Evolutionary conservation across 2,888 invertebrate species (phyloP).

Genomic region (Congeria kusceri): DNA sequence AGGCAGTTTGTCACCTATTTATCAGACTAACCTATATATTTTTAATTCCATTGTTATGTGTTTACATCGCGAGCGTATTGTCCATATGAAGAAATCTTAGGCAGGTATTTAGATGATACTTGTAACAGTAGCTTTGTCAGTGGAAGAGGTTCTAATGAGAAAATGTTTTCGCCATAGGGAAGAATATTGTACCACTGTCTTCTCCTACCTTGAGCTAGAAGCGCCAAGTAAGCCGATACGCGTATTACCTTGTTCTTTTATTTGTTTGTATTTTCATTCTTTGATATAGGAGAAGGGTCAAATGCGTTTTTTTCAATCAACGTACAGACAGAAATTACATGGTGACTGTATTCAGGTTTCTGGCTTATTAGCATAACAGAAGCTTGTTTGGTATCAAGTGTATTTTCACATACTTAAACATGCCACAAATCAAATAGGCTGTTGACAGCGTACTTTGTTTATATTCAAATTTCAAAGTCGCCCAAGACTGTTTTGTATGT

Average conservation of each 20-base stretch:
- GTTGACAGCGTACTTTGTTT: constrained; percentile 61
- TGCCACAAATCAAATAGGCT: constrained; percentile 55
- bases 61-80: too few species aligned
- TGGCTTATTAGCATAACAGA: constrained; percentile 61
- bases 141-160: background rate
- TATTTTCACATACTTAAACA: constrained; percentile 60
- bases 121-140: too few species aligned
- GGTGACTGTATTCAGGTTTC: constrained; percentile 56
- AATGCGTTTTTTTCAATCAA: constrained; percentile 58
- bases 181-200: background rate
- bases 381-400: constrained; percentile 51
- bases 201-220: background rate
- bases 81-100: too few species aligned
- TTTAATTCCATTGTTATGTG: background rate
- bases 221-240: constrained; percentile 10
- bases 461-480: constrained; percentile 64
- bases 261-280: constrained; percentile 30
- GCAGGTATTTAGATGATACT: too few species aligned
- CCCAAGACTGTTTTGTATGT: constrained; percentile 63
- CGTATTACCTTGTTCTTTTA: constrained; percentile 30
- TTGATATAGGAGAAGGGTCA: constrained; percentile 45
- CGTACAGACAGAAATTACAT: constrained; percentile 57
- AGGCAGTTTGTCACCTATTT: too few species aligned
- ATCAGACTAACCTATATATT: background rate
- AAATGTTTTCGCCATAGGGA: constrained; percentile 9